phyloP scores from a whole-genome alignment of 2,113 vertebrate species.

The Montifringilla adamsi region DNA sequence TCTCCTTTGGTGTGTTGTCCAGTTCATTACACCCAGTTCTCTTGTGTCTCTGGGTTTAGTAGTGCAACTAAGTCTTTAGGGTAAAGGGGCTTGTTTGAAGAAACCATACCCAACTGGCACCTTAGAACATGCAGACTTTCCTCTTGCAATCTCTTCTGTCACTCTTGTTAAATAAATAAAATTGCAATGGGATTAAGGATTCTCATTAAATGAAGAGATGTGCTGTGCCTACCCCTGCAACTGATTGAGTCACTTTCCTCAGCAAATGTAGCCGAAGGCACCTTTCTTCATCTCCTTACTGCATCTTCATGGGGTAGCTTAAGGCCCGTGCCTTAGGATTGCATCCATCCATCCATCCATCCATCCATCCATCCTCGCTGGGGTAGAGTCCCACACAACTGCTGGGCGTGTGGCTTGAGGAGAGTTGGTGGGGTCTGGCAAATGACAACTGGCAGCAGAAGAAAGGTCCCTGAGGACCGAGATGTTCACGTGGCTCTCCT shows the following conservation, averaged over 20 bases:
- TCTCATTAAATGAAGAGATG: background rate
- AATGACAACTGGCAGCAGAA: background rate
- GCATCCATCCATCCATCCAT: background rate
- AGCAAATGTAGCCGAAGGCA: conserved; percentile 43
- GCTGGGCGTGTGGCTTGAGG: background rate
- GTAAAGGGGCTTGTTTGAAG: conserved; percentile 21
- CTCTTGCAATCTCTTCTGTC: background rate
- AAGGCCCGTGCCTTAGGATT: conserved; percentile 24
- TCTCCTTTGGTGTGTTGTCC: conserved; percentile 60
- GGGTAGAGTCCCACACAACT: background rate
- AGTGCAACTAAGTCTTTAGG: conserved; percentile 57
- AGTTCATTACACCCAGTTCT: conserved; percentile 47
- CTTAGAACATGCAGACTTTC: background rate
- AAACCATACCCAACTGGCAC: background rate
- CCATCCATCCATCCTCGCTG: background rate
- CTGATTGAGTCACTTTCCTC: background rate
- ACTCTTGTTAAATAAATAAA: background rate
- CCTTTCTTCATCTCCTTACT: conserved; percentile 46
- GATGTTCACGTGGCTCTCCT: background rate
- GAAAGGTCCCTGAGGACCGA: background rate
- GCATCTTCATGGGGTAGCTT: background rate
- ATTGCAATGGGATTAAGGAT: background rate
- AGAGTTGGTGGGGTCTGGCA: background rate
- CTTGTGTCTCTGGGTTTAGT: conserved; percentile 42
- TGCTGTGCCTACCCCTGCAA: background rate